A percentile compares a stretch with the other conserved stretches of the same genome.
phyloP scores from a whole-genome alignment of 2,113 vertebrate species.

The Aplodontia rufa region DNA sequence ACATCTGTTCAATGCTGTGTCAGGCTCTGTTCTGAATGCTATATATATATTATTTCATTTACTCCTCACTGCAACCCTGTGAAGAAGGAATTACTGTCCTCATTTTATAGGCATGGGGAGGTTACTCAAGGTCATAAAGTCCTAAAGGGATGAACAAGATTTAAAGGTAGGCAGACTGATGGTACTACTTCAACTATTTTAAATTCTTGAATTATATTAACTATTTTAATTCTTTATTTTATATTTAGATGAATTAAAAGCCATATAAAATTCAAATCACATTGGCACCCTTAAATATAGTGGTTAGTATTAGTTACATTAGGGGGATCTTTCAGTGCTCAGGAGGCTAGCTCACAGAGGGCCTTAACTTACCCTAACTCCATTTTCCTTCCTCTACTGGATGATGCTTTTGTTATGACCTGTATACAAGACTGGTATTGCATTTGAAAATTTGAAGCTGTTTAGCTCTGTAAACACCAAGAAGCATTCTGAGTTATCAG shows the following conservation, averaged over 20 bases:
- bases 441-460: not conserved
- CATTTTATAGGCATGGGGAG: not conserved
- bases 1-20: not conserved
- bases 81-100: not conserved
- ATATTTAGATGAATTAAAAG: not conserved
- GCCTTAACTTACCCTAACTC: not conserved
- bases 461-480: not conserved
- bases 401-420: not conserved
- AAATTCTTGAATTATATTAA: no score
- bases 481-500: not conserved
- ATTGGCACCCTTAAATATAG: not conserved
- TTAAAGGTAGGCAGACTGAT: not conserved
- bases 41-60: not conserved
- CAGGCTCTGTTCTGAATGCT: not conserved
- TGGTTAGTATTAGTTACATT: not conserved
- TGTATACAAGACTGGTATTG: not conserved
- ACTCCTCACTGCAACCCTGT: not conserved
- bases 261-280: not conserved
- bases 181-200: not conserved
- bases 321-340: not conserved
- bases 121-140: not conserved
- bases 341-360: not conserved
- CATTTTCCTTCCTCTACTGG: not conserved
- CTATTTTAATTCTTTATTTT: not conserved
- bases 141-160: not conserved